Evolutionary conservation across 2,888 invertebrate species (phyloP).

Genomic region (Erannis defoliaria): DNA sequence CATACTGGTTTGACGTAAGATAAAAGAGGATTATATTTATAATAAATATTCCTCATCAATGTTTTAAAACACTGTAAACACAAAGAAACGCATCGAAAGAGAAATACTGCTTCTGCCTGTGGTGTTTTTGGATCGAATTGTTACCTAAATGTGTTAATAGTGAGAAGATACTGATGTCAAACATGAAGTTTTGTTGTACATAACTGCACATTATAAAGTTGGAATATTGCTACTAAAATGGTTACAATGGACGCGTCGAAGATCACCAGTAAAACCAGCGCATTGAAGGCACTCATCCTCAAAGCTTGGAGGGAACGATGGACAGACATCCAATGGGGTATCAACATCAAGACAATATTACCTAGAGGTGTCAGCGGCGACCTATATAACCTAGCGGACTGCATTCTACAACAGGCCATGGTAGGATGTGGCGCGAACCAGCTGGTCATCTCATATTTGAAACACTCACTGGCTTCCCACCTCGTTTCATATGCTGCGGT

Average conservation of each 20-base stretch:
- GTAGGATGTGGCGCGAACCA: constrained; percentile 97
- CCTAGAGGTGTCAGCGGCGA: constrained; percentile 97
- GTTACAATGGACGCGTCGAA: constrained; percentile 90
- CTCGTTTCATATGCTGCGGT: constrained; percentile 97
- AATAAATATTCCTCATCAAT: too few relatives aligned
- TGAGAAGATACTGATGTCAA: neutral
- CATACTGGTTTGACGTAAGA: too few relatives aligned
- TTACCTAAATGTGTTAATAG: constrained; percentile 2
- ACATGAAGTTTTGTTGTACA: neutral
- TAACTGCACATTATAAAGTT: neutral
- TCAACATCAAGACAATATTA: constrained; percentile 96
- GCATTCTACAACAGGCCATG: constrained; percentile 96
- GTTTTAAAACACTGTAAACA: too few relatives aligned
- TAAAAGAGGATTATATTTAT: too few relatives aligned
- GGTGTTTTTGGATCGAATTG: constrained; percentile 2
- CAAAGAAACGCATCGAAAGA: too few relatives aligned
- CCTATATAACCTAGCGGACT: constrained; percentile 96
- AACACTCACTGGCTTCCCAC: constrained; percentile 96
- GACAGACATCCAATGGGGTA: constrained; percentile 98
- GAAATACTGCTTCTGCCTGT: too few relatives aligned
- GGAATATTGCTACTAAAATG: constrained; percentile 8
- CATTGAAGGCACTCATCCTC: constrained; percentile 92
- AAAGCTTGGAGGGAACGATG: constrained; percentile 98
- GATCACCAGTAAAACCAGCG: constrained; percentile 94
- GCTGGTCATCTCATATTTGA: constrained; percentile 95